Conservation (phyloP, 2,888 invertebrate species). For the Mallateleia sp. region DNA sequence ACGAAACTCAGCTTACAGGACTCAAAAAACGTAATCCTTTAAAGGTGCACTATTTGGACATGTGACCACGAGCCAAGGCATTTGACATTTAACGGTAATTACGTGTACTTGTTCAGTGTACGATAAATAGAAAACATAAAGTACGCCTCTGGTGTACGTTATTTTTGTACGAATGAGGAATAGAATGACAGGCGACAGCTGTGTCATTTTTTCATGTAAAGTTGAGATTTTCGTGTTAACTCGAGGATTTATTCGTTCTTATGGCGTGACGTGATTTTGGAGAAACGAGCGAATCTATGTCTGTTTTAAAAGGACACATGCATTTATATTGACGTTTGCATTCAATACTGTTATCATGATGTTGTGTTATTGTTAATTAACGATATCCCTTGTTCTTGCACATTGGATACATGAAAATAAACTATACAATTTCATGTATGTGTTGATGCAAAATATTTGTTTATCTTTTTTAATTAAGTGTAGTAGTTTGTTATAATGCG, state of each 20-base stretch:
- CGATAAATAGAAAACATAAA: slow-evolving; percentile 30
- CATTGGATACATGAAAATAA: no score
- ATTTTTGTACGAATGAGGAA: slow-evolving; percentile 19
- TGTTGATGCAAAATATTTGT: no score
- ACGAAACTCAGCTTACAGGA: not conserved
- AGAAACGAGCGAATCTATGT: not conserved
- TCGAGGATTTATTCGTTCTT: no score
- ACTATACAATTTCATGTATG: no score
- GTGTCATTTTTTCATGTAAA: not conserved
- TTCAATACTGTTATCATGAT: no score
- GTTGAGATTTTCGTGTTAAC: not conserved
- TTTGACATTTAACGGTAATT: slow-evolving; percentile 33
- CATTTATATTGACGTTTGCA: not conserved
- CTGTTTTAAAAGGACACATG: not conserved
- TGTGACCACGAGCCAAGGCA: slow-evolving; percentile 16
- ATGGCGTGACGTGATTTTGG: not conserved
- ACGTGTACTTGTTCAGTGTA: not conserved
- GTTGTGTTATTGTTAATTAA: no score
- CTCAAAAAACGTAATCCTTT: not conserved
- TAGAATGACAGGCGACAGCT: slow-evolving; percentile 13
- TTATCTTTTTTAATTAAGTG: no score
- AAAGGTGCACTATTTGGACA: slow-evolving; percentile 10
- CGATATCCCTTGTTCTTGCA: no score
- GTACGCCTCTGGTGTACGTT: slow-evolving; percentile 23
- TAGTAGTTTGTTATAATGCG: no score